Evolutionary conservation across 2,113 vertebrate genomes (phyloP).

Genomic region (Thamnaconus septentrionalis): DNA sequence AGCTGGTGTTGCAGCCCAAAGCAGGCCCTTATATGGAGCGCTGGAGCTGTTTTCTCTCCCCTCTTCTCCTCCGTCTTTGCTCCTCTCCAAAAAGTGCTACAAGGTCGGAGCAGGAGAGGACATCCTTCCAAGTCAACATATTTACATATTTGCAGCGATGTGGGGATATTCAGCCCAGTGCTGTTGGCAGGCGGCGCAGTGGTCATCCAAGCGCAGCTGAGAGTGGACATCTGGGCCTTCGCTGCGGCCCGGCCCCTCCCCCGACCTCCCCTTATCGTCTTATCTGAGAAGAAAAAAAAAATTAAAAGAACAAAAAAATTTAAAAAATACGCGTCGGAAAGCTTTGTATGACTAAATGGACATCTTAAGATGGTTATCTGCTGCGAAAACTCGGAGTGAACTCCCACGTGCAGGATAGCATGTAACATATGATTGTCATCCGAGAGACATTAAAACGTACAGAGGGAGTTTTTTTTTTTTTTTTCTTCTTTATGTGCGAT

Average conservation of each 20-base stretch:
- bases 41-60: constrained; percentile 77
- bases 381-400: constrained; percentile 45
- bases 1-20: constrained; percentile 76
- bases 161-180: constrained; percentile 67
- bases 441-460: constrained; percentile 8
- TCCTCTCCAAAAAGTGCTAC: constrained; percentile 71
- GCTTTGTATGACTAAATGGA: constrained; percentile 36
- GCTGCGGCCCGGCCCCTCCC: constrained; percentile 32
- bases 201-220: constrained; percentile 67
- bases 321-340: constrained; percentile 30
- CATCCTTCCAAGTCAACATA: constrained; percentile 81
- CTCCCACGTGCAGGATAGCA: constrained; percentile 19
- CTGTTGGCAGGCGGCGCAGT: constrained; percentile 66
- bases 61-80: constrained; percentile 69
- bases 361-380: constrained; percentile 54
- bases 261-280: constrained; percentile 38
- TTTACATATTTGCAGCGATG: constrained; percentile 81
- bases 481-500: constrained; percentile 7
- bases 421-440: constrained; percentile 37
- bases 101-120: constrained; percentile 73
- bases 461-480: constrained; percentile 10
- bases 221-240: constrained; percentile 68
- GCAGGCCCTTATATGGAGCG: constrained; percentile 80
- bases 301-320: not conserved
- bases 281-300: constrained; percentile 44